Evolutionary conservation across 2,797 vertebrate species (phyloP).

Genomic region (Garrulus glandarius): DNA sequence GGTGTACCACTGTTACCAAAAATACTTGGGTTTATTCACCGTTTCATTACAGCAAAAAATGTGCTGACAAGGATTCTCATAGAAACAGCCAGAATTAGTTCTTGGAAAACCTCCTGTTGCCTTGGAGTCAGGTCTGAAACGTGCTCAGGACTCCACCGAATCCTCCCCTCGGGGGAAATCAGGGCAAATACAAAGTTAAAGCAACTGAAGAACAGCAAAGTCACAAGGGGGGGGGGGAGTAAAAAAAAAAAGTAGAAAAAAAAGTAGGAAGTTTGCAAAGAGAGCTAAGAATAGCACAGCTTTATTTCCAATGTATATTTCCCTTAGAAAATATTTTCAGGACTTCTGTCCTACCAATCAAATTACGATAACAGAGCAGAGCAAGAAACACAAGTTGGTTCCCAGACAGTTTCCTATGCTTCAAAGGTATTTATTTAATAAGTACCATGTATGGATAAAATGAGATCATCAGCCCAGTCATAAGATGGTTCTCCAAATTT

Average conservation of each 20-base stretch:
- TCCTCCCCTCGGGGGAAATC: neutral
- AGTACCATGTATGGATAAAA: constrained; percentile 44
- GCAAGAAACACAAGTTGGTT: neutral
- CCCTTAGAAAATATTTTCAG: neutral
- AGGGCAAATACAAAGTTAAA: neutral
- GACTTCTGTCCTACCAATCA: constrained; percentile 18
- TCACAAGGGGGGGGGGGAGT: neutral
- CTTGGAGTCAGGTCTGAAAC: neutral
- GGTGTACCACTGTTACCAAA: constrained; percentile 14
- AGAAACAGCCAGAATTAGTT: constrained; percentile 21
- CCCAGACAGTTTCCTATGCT: constrained; percentile 12
- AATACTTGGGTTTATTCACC: constrained; percentile 12
- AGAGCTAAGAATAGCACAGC: constrained; percentile 4
- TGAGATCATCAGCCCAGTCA: constrained; percentile 50
- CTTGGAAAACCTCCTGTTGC: constrained; percentile 41
- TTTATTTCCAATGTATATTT: constrained; percentile 6
- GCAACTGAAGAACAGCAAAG: neutral
- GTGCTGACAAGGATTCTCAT: constrained; percentile 5
- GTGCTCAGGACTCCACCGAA: neutral
- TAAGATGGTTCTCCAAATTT: constrained; percentile 20
- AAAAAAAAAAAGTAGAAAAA: neutral
- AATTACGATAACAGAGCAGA: constrained; percentile 35
- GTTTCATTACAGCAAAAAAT: neutral
- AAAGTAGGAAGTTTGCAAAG: neutral
- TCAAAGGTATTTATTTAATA: constrained; percentile 55